These are phyloP conservation scores for Crotalus adamanteus DNA, from an alignment of 2,797 vertebrate species.

Conservation along the genomic window DNA sequence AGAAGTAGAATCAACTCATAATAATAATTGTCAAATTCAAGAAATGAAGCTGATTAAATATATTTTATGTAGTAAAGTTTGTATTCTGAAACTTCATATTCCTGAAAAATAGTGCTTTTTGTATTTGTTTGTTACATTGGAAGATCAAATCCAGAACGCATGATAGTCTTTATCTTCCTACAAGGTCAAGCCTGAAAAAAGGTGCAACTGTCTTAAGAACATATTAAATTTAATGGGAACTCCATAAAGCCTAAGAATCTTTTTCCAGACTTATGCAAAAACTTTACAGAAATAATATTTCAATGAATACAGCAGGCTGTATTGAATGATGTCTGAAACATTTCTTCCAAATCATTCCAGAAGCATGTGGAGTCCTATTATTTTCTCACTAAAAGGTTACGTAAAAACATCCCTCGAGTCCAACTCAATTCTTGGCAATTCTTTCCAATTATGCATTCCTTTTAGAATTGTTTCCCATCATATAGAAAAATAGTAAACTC, in stretches of 20 bases:
- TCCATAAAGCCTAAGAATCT: neutral
- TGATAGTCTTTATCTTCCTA: neutral
- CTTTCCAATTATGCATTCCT: neutral
- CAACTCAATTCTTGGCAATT: neutral
- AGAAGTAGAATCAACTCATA: neutral
- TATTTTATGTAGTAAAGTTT: neutral
- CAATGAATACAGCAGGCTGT: neutral
- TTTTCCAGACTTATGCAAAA: neutral
- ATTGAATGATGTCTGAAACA: neutral
- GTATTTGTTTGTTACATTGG: neutral
- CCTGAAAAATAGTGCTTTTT: neutral
- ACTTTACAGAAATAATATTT: neutral
- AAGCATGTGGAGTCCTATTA: neutral
- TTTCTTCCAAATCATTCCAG: neutral
- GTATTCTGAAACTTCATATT: neutral
- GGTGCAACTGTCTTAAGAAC: neutral
- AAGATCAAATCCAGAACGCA: neutral
- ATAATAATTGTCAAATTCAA: neutral
- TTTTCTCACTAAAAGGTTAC: neutral
- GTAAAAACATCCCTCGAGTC: neutral
- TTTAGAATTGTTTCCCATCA: neutral
- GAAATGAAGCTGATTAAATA: neutral
- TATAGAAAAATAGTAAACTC: neutral
- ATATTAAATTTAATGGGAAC: neutral
- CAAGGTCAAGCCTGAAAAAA: neutral